These are phyloP conservation scores for Hemichromis elongatus DNA, from an alignment of 2,113 vertebrate genomes.

Conservation along the genomic window DNA sequence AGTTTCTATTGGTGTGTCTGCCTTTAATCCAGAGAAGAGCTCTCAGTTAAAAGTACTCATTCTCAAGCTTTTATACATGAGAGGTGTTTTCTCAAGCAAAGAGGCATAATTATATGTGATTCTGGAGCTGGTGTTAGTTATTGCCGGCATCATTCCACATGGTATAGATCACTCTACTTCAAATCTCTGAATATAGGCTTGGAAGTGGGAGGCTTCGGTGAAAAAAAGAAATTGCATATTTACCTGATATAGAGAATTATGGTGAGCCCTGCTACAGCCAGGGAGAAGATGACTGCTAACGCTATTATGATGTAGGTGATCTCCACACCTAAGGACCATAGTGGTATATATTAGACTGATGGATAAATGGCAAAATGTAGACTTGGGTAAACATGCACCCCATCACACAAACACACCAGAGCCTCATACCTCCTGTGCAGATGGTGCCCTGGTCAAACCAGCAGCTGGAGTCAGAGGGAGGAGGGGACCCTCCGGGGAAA, in stretches of 20 bases:
- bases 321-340: conserved; percentile 72
- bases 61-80: background rate
- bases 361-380: background rate
- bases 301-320: conserved; percentile 71
- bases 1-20: background rate
- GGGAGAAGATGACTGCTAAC: conserved; percentile 61
- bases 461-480: conserved; percentile 78
- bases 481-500: conserved; percentile 77
- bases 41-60: background rate
- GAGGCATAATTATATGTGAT: background rate
- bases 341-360: background rate
- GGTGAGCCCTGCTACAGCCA: conserved; percentile 68
- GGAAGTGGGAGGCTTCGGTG: background rate
- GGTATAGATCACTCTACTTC: background rate
- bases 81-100: background rate
- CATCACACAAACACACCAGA: background rate
- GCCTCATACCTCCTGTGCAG: conserved; percentile 78
- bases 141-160: background rate
- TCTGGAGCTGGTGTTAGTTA: background rate
- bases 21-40: background rate
- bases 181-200: background rate
- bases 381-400: background rate
- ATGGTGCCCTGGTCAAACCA: conserved; percentile 81
- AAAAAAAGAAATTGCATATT: background rate
- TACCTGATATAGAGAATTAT: conserved; percentile 80